These are phyloP conservation scores for Brienomyrus brachyistius DNA, from an alignment of 2,113 vertebrate species.

Conservation along the genomic window DNA sequence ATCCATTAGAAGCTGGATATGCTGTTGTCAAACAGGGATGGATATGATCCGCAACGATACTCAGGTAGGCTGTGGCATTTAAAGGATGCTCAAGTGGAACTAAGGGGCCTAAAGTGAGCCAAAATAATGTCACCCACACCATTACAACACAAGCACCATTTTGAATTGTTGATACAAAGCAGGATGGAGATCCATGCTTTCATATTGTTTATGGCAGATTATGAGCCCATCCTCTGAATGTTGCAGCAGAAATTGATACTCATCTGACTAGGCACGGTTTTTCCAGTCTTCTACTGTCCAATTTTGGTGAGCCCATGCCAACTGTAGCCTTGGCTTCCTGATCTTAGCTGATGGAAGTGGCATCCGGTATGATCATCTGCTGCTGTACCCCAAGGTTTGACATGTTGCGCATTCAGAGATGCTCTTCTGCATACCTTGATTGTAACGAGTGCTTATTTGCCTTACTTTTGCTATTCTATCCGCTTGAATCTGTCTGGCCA, in stretches of 20 bases:
- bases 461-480: neutral
- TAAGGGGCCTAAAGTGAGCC: neutral
- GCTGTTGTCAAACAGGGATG: neutral
- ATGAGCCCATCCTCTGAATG: neutral
- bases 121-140: neutral
- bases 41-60: neutral
- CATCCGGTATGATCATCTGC: neutral
- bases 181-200: neutral
- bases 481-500: neutral
- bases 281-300: neutral
- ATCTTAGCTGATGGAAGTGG: neutral
- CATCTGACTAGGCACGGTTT: neutral
- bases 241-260: neutral
- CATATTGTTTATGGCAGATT: neutral
- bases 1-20: neutral
- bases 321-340: neutral
- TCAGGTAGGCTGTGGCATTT: neutral
- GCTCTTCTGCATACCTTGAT: neutral
- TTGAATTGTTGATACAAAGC: neutral
- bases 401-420: neutral
- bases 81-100: neutral
- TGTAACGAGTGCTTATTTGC: neutral
- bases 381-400: neutral
- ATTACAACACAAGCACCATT: neutral
- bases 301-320: neutral